Evolutionary conservation across 2,797 vertebrate species (phyloP).

Genomic region (Halcyon smyrnensis): DNA sequence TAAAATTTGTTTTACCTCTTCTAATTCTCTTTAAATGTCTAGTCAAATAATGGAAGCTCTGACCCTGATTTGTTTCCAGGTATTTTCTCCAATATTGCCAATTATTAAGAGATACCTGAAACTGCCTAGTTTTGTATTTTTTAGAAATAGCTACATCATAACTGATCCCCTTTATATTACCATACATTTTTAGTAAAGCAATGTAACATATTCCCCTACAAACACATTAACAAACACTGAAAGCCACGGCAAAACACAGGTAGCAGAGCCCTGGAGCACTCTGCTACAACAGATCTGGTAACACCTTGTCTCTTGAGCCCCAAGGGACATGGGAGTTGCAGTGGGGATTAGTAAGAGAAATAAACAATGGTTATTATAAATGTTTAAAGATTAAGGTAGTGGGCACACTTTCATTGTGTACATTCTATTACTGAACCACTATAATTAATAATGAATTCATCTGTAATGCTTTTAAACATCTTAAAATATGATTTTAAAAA

Average conservation of each 20-base stretch:
- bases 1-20: not conserved
- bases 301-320: constrained; percentile 4
- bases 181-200: not conserved
- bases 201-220: not conserved
- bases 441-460: constrained; percentile 16
- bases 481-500: not conserved
- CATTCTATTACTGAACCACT: not conserved
- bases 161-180: not conserved
- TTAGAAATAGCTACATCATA: not conserved
- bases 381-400: constrained; percentile 39
- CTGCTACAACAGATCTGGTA: not conserved
- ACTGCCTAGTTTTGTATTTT: not conserved
- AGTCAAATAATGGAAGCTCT: not conserved
- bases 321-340: not conserved
- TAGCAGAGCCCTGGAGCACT: not conserved
- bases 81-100: not conserved
- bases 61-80: not conserved
- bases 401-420: not conserved
- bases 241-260: not conserved
- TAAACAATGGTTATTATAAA: constrained; percentile 61
- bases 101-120: not conserved
- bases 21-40: not conserved
- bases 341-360: constrained; percentile 43
- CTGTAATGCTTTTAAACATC: not conserved
- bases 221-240: not conserved